A percentile compares a stretch with the other conserved stretches of the same genome.
phyloP scores from a whole-genome alignment of 2,888 invertebrate genomes.

The Pterobdella sp. region DNA sequence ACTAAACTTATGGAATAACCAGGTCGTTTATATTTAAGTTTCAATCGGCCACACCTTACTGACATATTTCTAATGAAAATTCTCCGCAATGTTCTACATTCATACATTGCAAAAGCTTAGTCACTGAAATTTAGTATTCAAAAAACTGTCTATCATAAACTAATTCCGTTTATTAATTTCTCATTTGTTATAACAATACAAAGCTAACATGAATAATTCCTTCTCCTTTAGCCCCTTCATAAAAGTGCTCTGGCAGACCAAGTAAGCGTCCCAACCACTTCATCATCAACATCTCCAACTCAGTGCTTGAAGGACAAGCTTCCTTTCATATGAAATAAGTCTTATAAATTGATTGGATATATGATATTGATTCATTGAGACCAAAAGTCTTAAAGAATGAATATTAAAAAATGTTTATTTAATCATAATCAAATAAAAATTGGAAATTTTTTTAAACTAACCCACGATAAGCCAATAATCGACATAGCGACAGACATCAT shows the following conservation, averaged over 20 bases:
- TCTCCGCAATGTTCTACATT: too few species aligned
- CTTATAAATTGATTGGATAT: background rate
- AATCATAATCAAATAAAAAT: constrained; percentile 42
- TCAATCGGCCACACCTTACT: too few species aligned
- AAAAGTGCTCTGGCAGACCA: constrained; percentile 72
- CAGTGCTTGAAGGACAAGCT: constrained; percentile 85
- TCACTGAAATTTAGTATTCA: too few species aligned
- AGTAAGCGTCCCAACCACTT: constrained; percentile 93
- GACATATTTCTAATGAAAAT: too few species aligned
- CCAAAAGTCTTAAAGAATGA: background rate
- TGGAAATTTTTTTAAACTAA: too few species aligned
- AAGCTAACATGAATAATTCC: constrained; percentile 37
- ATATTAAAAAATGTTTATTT: background rate
- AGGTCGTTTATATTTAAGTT: too few species aligned
- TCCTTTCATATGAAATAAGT: constrained; percentile 56
- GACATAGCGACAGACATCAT: constrained; percentile 74
- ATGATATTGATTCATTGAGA: background rate
- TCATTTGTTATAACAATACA: too few species aligned
- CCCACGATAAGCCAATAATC: constrained; percentile 84
- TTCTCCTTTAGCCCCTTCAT: constrained; percentile 52
- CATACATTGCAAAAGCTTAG: too few species aligned
- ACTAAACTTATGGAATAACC: too few species aligned
- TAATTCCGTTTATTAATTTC: too few species aligned
- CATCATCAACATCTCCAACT: constrained; percentile 85
- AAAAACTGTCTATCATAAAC: too few species aligned